Evolutionary conservation across 2,113 vertebrate species (phyloP).

Genomic region (Formicarius rufipectus): DNA sequence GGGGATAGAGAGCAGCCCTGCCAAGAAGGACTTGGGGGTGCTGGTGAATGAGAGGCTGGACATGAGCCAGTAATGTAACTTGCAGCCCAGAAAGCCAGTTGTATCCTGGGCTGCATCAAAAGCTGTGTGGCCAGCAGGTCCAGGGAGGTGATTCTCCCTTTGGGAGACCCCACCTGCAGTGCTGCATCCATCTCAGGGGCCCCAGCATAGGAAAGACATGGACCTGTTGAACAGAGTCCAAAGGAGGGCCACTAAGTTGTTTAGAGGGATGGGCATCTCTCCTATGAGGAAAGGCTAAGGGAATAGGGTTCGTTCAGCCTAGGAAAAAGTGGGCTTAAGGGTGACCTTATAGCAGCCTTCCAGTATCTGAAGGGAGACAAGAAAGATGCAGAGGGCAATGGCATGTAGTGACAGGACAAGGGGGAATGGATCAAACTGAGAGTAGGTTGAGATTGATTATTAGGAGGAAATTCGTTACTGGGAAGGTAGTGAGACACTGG

Average conservation of each 20-base stretch:
- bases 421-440: not conserved
- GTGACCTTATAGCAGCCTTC: not conserved
- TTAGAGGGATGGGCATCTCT: not conserved
- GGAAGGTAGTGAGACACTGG: not conserved
- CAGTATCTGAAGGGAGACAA: not conserved
- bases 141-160: not conserved
- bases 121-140: not conserved
- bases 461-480: not conserved
- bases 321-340: not conserved
- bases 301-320: not conserved
- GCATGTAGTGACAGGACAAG: not conserved
- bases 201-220: not conserved
- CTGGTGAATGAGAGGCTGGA: not conserved
- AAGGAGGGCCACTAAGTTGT: not conserved
- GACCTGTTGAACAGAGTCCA: rapidly evolving
- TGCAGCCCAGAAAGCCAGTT: not conserved
- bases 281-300: not conserved
- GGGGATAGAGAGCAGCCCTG: not conserved
- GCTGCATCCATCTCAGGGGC: not conserved
- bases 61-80: rapidly evolving
- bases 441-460: not conserved
- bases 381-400: not conserved
- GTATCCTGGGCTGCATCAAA: not conserved
- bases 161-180: not conserved
- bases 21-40: not conserved